Evolutionary conservation across 1,140 invertebrate genomes (phyloP).

Genomic region (Trichogramma pretiosum): DNA sequence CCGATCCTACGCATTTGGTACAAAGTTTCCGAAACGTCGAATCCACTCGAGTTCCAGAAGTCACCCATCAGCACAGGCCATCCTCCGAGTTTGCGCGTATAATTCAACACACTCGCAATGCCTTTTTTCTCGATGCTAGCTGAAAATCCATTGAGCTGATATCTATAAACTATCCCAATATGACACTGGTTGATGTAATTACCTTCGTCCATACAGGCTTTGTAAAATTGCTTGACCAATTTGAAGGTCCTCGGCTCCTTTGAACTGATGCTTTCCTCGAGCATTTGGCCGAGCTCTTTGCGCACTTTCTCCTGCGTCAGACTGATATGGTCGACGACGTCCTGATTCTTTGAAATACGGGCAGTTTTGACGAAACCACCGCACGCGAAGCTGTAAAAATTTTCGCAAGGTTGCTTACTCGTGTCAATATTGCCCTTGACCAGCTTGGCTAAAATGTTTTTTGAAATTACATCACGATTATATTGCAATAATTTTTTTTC

Average conservation of each 20-base stretch:
- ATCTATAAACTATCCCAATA: neutral
- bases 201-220: conserved; percentile 80
- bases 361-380: conserved; percentile 33
- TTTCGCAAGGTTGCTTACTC: conserved; percentile 61
- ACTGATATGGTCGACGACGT: conserved; percentile 69
- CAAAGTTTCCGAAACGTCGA: conserved; percentile 70
- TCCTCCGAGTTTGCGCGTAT: conserved; percentile 69
- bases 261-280: conserved; percentile 57
- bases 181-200: conserved; percentile 33
- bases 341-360: conserved; percentile 56
- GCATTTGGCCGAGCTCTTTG: conserved; percentile 65
- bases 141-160: conserved; percentile 27
- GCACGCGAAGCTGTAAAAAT: conserved; percentile 71
- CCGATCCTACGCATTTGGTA: conserved; percentile 70
- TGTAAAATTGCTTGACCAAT: conserved; percentile 69
- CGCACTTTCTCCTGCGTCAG: conserved; percentile 67
- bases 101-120: conserved; percentile 55
- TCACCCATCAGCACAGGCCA: conserved; percentile 81
- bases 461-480: neutral
- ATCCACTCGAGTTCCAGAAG: conserved; percentile 61
- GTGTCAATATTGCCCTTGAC: conserved; percentile 40
- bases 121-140: conserved; percentile 65
- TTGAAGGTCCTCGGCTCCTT: conserved; percentile 65
- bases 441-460: neutral
- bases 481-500: neutral